Evolutionary conservation across 2,888 invertebrate species (phyloP).

Genomic region (Zhuqinia jingwanae): DNA sequence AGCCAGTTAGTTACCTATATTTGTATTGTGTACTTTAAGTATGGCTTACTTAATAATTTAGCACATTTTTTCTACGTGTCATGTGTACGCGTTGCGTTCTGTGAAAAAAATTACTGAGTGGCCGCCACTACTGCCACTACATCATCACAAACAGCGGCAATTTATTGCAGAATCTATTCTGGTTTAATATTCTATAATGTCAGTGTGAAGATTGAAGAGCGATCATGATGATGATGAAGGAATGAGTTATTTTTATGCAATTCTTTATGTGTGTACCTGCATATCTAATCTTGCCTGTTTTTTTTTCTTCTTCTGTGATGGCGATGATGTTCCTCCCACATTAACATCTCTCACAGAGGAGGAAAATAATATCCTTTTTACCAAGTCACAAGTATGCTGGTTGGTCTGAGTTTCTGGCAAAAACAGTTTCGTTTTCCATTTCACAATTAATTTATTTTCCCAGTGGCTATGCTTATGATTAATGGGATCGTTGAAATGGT

Average conservation of each 20-base stretch:
- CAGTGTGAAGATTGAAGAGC: background rate
- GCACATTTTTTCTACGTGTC: background rate
- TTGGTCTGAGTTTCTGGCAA: background rate
- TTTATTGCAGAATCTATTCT: conserved; percentile 37
- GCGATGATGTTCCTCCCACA: conserved; percentile 27
- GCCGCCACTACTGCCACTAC: background rate
- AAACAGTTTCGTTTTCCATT: conserved; percentile 15
- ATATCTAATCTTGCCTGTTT: background rate
- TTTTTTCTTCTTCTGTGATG: background rate
- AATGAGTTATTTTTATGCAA: conserved; percentile 23
- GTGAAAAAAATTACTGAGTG: background rate
- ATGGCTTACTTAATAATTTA: conserved; percentile 27
- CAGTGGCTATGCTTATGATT: conserved; percentile 20
- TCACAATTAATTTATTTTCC: conserved; percentile 16
- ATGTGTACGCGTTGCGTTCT: no score
- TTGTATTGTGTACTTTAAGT: no score
- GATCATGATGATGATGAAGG: no score
- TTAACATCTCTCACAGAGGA: background rate
- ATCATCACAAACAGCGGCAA: conserved; percentile 1
- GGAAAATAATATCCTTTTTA: background rate
- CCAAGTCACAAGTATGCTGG: no score
- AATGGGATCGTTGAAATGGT: conserved; percentile 7
- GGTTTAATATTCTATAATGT: conserved; percentile 33
- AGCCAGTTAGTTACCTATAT: no score
- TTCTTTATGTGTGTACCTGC: background rate